These are phyloP conservation scores for Mellilla xanthometata DNA, from an alignment of 2,888 invertebrate genomes.

Conservation along the genomic window DNA sequence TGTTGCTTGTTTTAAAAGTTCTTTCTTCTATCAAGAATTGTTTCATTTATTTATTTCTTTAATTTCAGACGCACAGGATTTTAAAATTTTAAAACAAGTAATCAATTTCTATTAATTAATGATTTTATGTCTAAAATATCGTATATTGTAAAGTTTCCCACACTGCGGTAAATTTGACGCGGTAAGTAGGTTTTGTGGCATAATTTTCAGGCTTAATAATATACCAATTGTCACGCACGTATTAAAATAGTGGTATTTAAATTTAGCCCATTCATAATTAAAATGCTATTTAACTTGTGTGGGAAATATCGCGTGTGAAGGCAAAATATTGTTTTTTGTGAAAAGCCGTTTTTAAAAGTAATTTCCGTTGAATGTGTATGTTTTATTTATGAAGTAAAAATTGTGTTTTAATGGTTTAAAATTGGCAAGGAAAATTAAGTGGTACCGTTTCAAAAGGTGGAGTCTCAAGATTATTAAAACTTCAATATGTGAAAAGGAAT, in stretches of 20 bases:
- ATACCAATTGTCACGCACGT: slow-evolving; percentile 20
- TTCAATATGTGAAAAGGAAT: too few species aligned
- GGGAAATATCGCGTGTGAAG: not conserved
- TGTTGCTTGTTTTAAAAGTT: too few species aligned
- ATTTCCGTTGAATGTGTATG: not conserved
- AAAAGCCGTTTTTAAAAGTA: slow-evolving; percentile 1
- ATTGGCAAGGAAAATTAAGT: too few species aligned
- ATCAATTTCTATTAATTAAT: too few species aligned
- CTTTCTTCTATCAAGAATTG: too few species aligned
- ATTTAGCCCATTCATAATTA: slow-evolving; percentile 8
- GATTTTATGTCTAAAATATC: too few species aligned
- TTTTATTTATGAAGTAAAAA: slow-evolving; percentile 1
- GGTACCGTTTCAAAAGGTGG: too few species aligned
- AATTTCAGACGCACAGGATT: too few species aligned
- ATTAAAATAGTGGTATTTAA: slow-evolving; percentile 18
- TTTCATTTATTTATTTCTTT: too few species aligned
- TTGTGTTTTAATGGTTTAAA: too few species aligned
- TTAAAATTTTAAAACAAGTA: too few species aligned
- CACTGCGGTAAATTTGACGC: slow-evolving; percentile 19
- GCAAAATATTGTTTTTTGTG: not conserved
- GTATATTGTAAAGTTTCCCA: not conserved
- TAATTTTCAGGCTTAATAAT: slow-evolving; percentile 14
- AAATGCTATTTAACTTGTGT: slow-evolving; percentile 8
- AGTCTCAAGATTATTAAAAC: too few species aligned
- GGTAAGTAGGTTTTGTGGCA: slow-evolving; percentile 15